A percentile compares a stretch with the other conserved stretches of the same genome.
Evolutionary conservation across 2,888 invertebrate species (phyloP).

Genomic region (Perdita meconis): DNA sequence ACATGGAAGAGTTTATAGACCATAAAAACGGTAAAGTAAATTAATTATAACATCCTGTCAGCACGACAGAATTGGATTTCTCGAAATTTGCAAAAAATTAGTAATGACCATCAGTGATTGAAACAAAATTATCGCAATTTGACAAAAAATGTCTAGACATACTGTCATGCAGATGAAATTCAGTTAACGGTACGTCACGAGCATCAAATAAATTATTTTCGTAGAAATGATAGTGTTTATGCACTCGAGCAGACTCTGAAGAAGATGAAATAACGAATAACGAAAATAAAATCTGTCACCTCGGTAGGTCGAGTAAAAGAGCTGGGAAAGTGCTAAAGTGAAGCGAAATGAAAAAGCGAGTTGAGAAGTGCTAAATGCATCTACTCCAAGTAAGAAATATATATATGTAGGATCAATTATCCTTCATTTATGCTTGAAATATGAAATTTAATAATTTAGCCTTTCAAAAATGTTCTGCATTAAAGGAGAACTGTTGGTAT

Average conservation of each 20-base stretch:
- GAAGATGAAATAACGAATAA: neutral
- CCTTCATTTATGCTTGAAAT: no score
- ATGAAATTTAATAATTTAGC: no score
- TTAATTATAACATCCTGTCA: constrained; percentile 18
- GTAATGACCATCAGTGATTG: constrained; percentile 2
- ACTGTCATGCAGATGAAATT: neutral
- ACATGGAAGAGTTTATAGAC: no score
- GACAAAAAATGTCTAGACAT: neutral
- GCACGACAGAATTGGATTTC: constrained; percentile 29
- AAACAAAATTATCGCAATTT: constrained; percentile 11
- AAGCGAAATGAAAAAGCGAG: no score
- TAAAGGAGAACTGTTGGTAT: no score
- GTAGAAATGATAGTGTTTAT: neutral
- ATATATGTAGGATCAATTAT: neutral
- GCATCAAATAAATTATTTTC: constrained; percentile 10
- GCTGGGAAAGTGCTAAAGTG: neutral
- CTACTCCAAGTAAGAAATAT: neutral
- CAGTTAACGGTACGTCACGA: neutral
- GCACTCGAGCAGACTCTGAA: neutral
- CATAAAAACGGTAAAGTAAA: constrained; percentile 31
- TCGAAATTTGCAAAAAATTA: constrained; percentile 16
- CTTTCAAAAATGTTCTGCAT: no score
- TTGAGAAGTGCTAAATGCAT: neutral
- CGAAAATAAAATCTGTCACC: neutral
- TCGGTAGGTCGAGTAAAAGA: neutral